These are phyloP conservation scores for Octomys mimax DNA, from an alignment of 2,797 vertebrate genomes.

Conservation along the genomic window DNA sequence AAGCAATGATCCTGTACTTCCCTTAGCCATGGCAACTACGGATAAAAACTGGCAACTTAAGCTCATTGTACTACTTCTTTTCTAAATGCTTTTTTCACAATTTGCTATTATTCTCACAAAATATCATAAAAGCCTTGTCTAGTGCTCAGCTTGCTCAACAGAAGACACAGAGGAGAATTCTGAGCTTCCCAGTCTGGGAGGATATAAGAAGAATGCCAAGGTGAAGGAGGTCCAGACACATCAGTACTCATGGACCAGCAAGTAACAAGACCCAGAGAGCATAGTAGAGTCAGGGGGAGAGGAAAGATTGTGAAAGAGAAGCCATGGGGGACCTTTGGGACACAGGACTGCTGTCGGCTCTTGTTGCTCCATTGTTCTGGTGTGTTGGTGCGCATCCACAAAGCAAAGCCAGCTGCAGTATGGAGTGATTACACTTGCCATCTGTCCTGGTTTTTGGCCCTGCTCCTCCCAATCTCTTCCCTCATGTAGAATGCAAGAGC, in stretches of 20 bases:
- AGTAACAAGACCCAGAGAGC: not conserved
- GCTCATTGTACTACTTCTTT: not conserved
- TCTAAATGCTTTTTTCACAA: not conserved
- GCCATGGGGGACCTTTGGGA: accelerated
- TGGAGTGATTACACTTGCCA: not conserved
- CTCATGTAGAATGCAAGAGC: not conserved
- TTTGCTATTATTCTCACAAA: not conserved
- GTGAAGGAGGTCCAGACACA: not conserved
- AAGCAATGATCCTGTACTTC: not conserved
- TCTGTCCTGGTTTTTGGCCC: not conserved
- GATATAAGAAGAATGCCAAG: not conserved
- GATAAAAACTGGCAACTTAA: not conserved
- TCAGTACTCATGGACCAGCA: not conserved
- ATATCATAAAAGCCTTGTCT: not conserved
- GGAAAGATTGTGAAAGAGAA: not conserved
- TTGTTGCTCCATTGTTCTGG: not conserved
- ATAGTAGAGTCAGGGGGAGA: not conserved
- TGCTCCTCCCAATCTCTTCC: not conserved
- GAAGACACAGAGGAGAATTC: not conserved
- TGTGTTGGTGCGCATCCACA: not conserved
- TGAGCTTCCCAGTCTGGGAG: not conserved
- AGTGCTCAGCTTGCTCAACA: not conserved
- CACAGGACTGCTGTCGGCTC: not conserved
- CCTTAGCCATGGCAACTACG: not conserved
- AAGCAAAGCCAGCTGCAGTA: not conserved